phyloP scores from a whole-genome alignment of 1,140 invertebrate genomes.

The Camponotus pennsylvanicus region DNA sequence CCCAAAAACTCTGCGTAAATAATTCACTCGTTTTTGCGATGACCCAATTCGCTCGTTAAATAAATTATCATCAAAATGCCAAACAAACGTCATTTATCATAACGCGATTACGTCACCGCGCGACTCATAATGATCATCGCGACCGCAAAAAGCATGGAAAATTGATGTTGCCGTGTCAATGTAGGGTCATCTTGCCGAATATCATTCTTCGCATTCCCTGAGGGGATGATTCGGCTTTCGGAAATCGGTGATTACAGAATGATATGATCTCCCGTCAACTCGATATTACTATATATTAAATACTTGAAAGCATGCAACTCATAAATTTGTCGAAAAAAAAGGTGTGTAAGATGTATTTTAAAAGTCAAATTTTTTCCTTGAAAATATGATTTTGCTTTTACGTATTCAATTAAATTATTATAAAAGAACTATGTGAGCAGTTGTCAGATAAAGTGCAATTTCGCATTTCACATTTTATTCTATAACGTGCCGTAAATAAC shows the following conservation, averaged over 20 bases:
- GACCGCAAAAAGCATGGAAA: constrained; percentile 46
- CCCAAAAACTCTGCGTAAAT: constrained; percentile 11
- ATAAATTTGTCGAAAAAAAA: constrained; percentile 42
- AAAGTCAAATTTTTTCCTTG: neutral
- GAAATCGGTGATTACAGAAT: constrained; percentile 43
- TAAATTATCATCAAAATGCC: constrained; percentile 59
- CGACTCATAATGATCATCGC: constrained; percentile 54
- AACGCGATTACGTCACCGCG: constrained; percentile 30
- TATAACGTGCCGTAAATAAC: no score
- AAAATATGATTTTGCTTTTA: no score
- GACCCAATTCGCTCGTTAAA: constrained; percentile 49
- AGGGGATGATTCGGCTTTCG: constrained; percentile 45
- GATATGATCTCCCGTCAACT: constrained; percentile 50
- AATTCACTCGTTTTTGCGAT: constrained; percentile 34
- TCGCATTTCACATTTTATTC: no score
- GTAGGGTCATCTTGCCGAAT: constrained; percentile 35
- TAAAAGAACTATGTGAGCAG: no score
- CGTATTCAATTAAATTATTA: no score
- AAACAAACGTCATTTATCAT: constrained; percentile 38
- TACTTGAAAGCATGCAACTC: neutral
- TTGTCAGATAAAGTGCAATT: no score
- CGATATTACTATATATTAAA: neutral
- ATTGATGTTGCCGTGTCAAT: constrained; percentile 57
- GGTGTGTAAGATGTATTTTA: neutral
- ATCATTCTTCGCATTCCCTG: neutral